A percentile compares a stretch with the other conserved stretches of the same genome.
These are phyloP conservation scores for Plotosus lineatus DNA, from an alignment of 2,113 vertebrate genomes.

Conservation along the genomic window DNA sequence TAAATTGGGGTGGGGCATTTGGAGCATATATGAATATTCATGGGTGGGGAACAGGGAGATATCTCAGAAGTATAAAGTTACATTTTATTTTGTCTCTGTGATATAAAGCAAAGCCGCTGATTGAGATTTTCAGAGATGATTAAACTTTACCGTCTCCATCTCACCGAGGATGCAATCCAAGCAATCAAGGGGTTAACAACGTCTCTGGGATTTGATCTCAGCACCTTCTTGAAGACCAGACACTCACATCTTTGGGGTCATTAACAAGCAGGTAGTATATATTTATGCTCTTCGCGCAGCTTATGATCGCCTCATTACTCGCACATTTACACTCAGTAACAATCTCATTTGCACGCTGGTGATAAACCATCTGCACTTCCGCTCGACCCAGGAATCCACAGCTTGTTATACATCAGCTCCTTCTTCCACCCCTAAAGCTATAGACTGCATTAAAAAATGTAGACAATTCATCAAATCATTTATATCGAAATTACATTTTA, in stretches of 20 bases:
- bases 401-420: background rate
- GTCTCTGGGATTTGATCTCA: background rate
- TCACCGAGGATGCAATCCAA: background rate
- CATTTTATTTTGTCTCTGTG: background rate
- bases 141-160: background rate
- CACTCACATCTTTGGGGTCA: background rate
- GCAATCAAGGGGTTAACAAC: background rate
- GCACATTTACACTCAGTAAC: constrained; percentile 14
- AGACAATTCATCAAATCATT: no score
- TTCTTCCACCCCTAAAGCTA: no score
- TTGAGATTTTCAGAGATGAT: background rate
- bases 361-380: constrained; percentile 13
- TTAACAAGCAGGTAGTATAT: constrained; percentile 8
- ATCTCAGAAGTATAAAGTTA: no score
- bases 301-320: constrained; percentile 3
- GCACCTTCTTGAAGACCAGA: background rate
- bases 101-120: background rate
- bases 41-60: no score
- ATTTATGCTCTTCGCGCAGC: background rate
- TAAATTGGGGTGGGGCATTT: no score
- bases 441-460: background rate
- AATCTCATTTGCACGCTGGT: background rate
- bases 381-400: background rate
- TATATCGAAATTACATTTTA: no score
- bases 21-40: no score